Evolutionary conservation across 2,113 vertebrate genomes (phyloP).

Genomic region (Mesoclemmys tuberculata): DNA sequence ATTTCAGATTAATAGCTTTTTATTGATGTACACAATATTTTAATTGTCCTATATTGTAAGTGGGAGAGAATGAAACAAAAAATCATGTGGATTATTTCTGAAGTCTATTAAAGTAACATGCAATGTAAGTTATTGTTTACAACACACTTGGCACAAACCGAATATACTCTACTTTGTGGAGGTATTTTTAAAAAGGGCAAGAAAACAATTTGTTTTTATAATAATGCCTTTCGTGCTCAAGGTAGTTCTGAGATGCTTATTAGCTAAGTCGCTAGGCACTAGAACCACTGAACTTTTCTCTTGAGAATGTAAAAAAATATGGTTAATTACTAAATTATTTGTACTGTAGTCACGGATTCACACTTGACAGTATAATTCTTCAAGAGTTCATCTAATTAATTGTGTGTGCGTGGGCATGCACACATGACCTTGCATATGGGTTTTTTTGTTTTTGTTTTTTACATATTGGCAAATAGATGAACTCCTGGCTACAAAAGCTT

Average conservation of each 20-base stretch:
- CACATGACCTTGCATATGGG: background rate
- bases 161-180: background rate
- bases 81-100: background rate
- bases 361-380: background rate
- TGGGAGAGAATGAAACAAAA: background rate
- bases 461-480: background rate
- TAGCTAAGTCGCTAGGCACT: background rate
- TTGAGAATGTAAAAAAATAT: background rate
- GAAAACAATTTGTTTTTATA: background rate
- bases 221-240: background rate
- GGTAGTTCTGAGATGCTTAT: too few species aligned
- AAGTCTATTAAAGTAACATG: rapidly evolving
- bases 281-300: background rate
- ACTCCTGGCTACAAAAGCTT: background rate
- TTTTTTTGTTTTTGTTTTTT: background rate
- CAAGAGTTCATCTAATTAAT: background rate
- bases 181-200: background rate
- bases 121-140: background rate
- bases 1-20: background rate
- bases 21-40: rapidly evolving
- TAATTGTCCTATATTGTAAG: background rate
- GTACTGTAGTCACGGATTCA: background rate
- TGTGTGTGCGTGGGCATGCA: background rate
- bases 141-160: background rate
- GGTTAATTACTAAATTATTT: background rate